Percentiles rank a stretch among this genome's conserved stretches.
Evolutionary conservation across 2,797 vertebrate genomes (phyloP).

Genomic region (Falco cherrug): DNA sequence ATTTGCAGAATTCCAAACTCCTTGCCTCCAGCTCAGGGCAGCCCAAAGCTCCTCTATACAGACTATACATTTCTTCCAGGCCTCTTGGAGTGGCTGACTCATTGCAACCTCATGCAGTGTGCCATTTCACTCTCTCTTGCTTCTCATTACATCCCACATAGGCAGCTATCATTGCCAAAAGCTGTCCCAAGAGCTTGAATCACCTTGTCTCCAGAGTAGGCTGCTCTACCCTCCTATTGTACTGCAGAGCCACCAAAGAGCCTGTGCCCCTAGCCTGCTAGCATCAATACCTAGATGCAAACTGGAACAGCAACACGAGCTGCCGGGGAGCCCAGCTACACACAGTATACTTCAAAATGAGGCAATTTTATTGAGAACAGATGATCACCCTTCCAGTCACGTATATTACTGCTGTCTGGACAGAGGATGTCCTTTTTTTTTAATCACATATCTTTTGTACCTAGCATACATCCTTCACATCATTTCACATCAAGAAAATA

Average conservation of each 20-base stretch:
- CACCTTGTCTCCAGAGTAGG: not conserved
- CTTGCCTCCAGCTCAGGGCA: not conserved
- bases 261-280: not conserved
- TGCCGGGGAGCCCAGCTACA: not conserved
- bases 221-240: not conserved
- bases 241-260: rapidly evolving
- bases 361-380: not conserved
- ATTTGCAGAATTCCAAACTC: slow-evolving; percentile 48
- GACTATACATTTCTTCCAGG: slow-evolving; percentile 49
- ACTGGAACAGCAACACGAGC: not conserved
- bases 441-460: not conserved
- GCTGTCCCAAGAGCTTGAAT: not conserved
- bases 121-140: not conserved
- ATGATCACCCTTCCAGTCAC: not conserved
- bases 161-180: not conserved
- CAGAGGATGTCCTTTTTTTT: not conserved
- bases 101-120: not conserved
- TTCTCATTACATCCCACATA: not conserved
- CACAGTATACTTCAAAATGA: not conserved
- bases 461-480: not conserved
- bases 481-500: not conserved
- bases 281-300: not conserved
- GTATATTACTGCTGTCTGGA: not conserved
- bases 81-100: not conserved
- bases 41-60: not conserved